Evolutionary conservation across 1,140 invertebrate species (phyloP), one percentile per base, ranked within the genome.

Genomic region (Maniola jurtina): DNA sequence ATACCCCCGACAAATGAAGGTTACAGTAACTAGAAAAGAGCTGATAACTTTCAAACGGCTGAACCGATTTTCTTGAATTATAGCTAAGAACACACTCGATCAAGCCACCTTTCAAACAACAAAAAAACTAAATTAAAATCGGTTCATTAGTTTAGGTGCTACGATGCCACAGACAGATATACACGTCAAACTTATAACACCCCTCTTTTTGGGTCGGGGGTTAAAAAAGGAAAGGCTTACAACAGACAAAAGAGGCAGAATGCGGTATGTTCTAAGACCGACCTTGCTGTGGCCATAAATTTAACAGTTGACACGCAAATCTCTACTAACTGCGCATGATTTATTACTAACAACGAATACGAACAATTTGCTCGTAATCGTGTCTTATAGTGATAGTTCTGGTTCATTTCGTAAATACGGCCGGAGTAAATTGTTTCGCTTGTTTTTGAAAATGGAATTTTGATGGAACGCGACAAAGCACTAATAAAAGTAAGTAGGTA

Each of bases 301-400:
- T 79, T 67, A 76, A 74, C 72, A 76, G 70, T 81, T 81, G 84
- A 82, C 84, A 87, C 73, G 84, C 83, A 86, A 87, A 88, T 88
- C 81, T 86, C 76, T 70, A 79, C 77, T 81, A 83, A 88, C 79
- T 75, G 77, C 80, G 76, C 60, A 71, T 84, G 80, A 86, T 84
- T 82, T 86, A 86, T 83, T 54, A 69, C 65, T 67, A 68, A 63
- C 74, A 74, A 70, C 78, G 73, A 84, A 81, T 76, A 75, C 77
- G 71, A 76, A 80, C 76, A 79, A 79, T 84, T 79, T 83, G 69
- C 73, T 80, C 67, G 66, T 55, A 71, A 64, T 66, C 55, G 66
- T 67, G 64, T 66, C 61, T 69, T 42, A 67, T 70, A 72, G 64
- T 71, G 45, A 68, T 71, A 71, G 68, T 70, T 65, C 38, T 62